Evolutionary conservation across 2,113 vertebrate genomes (phyloP).

Genomic region (Oreochromis niloticus): DNA sequence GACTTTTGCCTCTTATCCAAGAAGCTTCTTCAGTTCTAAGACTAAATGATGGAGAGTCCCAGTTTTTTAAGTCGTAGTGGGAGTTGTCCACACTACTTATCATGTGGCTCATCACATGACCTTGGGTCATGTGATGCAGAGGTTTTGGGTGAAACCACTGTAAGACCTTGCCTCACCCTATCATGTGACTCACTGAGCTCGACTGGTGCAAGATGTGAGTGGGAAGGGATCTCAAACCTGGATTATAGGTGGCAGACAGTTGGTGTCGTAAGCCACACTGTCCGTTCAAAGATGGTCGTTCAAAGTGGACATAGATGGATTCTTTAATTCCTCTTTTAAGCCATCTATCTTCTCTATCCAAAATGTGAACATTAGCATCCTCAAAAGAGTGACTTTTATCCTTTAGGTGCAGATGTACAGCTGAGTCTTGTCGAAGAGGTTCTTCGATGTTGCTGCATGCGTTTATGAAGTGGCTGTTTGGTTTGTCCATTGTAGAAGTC

Average conservation of each 20-base stretch:
- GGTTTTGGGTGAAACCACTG: not conserved
- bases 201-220: not conserved
- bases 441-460: not conserved
- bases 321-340: not conserved
- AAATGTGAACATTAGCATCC: not conserved
- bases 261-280: not conserved
- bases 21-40: not conserved
- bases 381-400: not conserved
- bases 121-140: no score
- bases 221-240: not conserved
- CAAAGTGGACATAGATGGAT: not conserved
- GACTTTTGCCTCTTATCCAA: not conserved
- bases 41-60: not conserved
- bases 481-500: not conserved
- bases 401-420: not conserved
- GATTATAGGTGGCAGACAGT: not conserved
- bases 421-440: not conserved
- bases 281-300: not conserved
- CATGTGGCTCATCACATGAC: not conserved
- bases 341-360: not conserved
- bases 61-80: not conserved
- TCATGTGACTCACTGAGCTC: not conserved
- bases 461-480: not conserved
- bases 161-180: not conserved
- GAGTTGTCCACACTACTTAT: not conserved